phyloP scores from a whole-genome alignment of 2,113 vertebrate species.

The Catagonus wagneri region DNA sequence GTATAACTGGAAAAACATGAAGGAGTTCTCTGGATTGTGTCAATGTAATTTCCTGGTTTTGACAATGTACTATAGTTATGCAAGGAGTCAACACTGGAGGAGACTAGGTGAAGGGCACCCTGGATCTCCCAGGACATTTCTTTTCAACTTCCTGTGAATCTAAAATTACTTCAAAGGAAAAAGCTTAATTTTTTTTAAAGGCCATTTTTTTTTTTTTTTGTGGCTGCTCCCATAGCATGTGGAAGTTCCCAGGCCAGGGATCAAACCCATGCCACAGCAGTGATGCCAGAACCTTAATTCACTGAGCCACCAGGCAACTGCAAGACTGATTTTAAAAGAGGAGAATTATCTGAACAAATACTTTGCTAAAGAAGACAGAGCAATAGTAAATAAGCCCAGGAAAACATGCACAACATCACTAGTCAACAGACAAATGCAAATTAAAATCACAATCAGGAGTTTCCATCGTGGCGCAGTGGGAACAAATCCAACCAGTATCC shows the following conservation, averaged over 20 bases:
- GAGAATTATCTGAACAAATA: background rate
- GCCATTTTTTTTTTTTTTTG: background rate
- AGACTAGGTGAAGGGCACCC: background rate
- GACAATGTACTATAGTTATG: background rate
- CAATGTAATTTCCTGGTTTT: background rate
- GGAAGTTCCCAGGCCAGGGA: background rate
- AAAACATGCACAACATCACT: background rate
- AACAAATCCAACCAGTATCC: too few species aligned
- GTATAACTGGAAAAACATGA: background rate
- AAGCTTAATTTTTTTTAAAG: background rate
- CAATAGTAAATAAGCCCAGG: background rate
- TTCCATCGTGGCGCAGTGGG: too few species aligned
- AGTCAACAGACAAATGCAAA: background rate
- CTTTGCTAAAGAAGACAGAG: background rate
- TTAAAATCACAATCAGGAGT: background rate
- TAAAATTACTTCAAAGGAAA: background rate
- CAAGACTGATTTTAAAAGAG: background rate
- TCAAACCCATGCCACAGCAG: background rate
- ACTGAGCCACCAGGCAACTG: background rate
- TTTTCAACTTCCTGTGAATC: background rate
- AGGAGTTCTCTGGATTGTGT: background rate
- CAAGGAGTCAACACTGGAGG: background rate
- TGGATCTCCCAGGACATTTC: background rate
- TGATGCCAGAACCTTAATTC: too few species aligned
- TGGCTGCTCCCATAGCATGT: background rate